Conservation (phyloP, 2,797 vertebrate species). For the Silurus aristotelis region DNA sequence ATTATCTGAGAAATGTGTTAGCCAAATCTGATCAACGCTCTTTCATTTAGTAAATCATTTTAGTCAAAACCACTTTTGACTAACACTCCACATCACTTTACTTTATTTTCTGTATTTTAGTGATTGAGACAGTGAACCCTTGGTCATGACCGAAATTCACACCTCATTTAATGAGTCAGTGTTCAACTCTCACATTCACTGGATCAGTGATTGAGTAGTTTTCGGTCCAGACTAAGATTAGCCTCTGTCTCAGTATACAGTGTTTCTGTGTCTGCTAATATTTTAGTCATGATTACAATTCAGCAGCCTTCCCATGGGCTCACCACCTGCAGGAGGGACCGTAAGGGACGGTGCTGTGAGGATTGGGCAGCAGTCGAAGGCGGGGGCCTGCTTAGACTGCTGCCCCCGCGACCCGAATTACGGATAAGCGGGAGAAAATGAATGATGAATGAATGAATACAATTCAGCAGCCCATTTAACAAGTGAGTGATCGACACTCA, state of each 20-base stretch:
- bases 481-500: no score
- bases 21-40: background rate
- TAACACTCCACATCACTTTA: no score
- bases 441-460: no score
- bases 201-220: background rate
- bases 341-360: no score
- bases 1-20: background rate
- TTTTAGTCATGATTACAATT: background rate
- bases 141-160: background rate
- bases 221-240: background rate
- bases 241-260: background rate
- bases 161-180: background rate
- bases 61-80: background rate
- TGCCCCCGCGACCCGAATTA: no score
- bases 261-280: background rate
- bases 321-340: no score
- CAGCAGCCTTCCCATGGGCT: no score
- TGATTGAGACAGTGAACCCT: background rate
- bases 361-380: no score
- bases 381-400: no score
- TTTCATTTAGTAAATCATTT: slow-evolving; percentile 7
- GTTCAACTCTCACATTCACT: background rate
- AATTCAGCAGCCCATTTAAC: background rate
- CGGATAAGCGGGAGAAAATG: no score
- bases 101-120: no score